Evolutionary conservation across 2,888 invertebrate genomes (phyloP).

Genomic region (Chrysodeixis includens): DNA sequence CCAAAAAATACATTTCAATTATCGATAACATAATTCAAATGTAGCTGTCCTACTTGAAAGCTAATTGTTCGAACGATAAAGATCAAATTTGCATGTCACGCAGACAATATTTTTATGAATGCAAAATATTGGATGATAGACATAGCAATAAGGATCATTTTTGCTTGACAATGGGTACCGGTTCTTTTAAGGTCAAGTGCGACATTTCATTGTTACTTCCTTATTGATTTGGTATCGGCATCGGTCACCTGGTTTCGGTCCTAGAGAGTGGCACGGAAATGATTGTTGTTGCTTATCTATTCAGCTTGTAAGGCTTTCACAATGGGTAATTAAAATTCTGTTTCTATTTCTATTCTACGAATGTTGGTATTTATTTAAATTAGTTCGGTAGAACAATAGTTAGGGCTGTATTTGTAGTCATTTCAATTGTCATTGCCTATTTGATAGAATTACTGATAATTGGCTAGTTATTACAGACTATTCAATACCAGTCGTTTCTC

Average conservation of each 20-base stretch:
- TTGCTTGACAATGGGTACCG: conserved; percentile 49
- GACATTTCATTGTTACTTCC: conserved; percentile 69
- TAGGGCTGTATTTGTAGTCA: conserved; percentile 5
- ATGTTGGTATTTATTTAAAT: conserved; percentile 8
- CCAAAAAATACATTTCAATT: conserved; percentile 18
- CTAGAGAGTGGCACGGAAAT: conserved; percentile 57
- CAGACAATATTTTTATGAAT: conserved; percentile 44
- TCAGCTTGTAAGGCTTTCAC: conserved; percentile 53
- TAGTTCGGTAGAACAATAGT: conserved; percentile 16
- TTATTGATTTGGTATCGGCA: conserved; percentile 62
- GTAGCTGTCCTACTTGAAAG: not conserved
- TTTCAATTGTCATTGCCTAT: not conserved
- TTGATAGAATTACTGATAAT: not conserved
- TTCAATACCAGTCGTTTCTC: too few relatives aligned
- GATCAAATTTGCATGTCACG: conserved; percentile 19
- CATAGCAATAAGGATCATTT: conserved; percentile 34
- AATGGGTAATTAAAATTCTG: conserved; percentile 50
- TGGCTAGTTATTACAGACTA: too few relatives aligned
- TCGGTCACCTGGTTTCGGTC: conserved; percentile 58
- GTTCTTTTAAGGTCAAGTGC: conserved; percentile 72
- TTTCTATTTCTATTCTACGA: conserved; percentile 8
- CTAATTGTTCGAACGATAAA: not conserved
- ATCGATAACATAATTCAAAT: not conserved
- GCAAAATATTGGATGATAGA: conserved; percentile 46
- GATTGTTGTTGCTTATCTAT: conserved; percentile 57